phyloP scores from a whole-genome alignment of 2,888 invertebrate genomes.

The Poecilobothrus nobilitatus region DNA sequence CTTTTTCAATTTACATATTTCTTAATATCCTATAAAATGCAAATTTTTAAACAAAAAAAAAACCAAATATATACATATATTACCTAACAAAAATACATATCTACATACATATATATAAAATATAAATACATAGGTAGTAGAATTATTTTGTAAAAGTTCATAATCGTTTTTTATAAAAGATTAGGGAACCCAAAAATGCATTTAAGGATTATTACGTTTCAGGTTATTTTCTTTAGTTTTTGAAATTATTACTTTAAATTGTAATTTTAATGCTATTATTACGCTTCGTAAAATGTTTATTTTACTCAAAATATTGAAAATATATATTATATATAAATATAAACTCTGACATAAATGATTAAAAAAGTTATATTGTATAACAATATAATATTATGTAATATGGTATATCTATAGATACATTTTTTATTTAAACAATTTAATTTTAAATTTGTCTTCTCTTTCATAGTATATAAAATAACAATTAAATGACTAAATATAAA shows the following conservation, averaged over 20 bases:
- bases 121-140: no score
- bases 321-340: no score
- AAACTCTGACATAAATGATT: no score
- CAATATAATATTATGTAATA: neutral
- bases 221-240: neutral
- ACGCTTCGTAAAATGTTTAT: neutral
- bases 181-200: neutral
- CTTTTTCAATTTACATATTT: neutral
- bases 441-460: no score
- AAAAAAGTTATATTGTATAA: neutral
- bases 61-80: no score
- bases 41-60: neutral
- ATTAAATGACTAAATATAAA: no score
- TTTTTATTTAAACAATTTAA: no score
- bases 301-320: neutral
- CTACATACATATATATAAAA: no score
- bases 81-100: no score
- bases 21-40: neutral
- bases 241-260: neutral
- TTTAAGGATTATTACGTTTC: neutral
- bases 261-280: neutral
- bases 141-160: no score
- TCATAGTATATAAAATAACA: no score
- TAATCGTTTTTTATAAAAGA: no score
- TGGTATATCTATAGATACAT: neutral